phyloP scores from a whole-genome alignment of 2,113 vertebrate species.

The Tapirus terrestris region DNA sequence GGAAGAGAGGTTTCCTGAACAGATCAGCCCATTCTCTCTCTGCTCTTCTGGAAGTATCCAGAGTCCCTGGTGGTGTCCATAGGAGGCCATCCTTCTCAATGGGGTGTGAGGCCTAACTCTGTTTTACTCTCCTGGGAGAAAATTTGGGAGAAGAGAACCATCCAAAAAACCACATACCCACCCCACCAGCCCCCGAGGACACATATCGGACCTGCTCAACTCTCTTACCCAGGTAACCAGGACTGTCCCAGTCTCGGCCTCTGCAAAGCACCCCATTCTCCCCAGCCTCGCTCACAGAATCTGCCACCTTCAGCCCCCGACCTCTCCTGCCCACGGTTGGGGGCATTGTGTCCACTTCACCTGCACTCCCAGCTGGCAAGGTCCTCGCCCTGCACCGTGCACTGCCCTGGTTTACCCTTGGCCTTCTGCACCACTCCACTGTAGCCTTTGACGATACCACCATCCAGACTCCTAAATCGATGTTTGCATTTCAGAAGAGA shows the following conservation, averaged over 20 bases:
- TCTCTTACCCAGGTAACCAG: not conserved
- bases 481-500: not conserved
- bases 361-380: not conserved
- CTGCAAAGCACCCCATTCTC: not conserved
- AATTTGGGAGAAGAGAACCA: not conserved
- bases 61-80: not conserved
- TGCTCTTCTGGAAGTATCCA: not conserved
- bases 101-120: not conserved
- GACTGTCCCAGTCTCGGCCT: not conserved
- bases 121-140: not conserved
- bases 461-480: not conserved
- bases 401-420: not conserved
- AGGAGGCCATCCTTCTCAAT: not conserved
- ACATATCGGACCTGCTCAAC: not conserved
- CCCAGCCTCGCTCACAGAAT: not conserved
- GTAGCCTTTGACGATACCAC: not conserved
- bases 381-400: rapidly evolving
- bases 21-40: not conserved
- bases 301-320: not conserved
- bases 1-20: not conserved
- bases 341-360: not conserved
- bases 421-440: not conserved
- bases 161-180: not conserved
- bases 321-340: not conserved
- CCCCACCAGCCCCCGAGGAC: not conserved